Base-by-base conservation (phyloP, 1,140 invertebrate genomes). In the Metopolophium dirhodum region DNA sequence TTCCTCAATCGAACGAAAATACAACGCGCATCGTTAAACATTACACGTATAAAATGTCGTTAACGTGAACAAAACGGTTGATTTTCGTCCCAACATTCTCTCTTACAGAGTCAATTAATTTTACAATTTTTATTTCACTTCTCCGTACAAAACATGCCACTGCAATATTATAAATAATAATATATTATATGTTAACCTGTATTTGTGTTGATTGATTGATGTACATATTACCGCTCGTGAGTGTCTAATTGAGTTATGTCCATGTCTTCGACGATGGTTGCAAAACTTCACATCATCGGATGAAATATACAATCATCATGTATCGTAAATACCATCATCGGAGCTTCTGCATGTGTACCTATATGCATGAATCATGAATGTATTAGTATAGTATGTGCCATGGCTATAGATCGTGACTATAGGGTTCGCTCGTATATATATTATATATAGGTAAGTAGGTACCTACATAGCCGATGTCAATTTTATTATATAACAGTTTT, bases 401-500 rank as follows among this genome's bases (percentile, higher is more conserved):
- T 7, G 26, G 30, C 6, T 20, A 77, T 41, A 35, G 68, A 83
- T 91, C 90, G 90, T 91, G 90, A 91, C 90, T 91, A 4, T 82
- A 51, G 61, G 61, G 61, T 68, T 68, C 30, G 26, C 9, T 30
- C 23, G 26, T 23, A 88, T 45, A n/a, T 61, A 61, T 61, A 57
- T 26, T 8, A 22, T 54, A 22, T 57, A 26, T 57, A 57, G 3
- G 23, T 57, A 85, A 22, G 20, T n/a, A n/a, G 18, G 35, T 35
- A 23, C 45, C 11, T 35, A 54, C 51, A 82, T 26, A n/a, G 90
- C 20, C n/a, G 45, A 83, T 49, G 68, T 83, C 90, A 49, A 83
- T 49, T 83, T 45, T 88, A 23, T 91, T 83, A 83, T 51, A 51
- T 49, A 91, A 83, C 20, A 35, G 68, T 82, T 91, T 91, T 91